Base-by-base conservation (phyloP, 2,113 vertebrate genomes). In the mouse (Mus musculus) region DNA sequence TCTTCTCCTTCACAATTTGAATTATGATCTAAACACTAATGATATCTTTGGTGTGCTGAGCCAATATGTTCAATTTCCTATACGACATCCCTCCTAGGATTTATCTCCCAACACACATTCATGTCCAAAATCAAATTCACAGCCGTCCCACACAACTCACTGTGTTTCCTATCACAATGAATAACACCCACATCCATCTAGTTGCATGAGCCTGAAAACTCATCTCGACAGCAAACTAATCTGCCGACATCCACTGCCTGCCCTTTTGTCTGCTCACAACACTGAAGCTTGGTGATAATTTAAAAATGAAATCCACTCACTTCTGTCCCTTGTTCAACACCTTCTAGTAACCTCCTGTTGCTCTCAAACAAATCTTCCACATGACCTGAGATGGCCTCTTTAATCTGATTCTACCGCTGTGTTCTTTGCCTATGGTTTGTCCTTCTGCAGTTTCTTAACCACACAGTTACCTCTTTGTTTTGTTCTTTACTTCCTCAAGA, bases 31-130 rank as follows among this genome's bases (percentile, higher is more conserved):
- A 91, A 86, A 87, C 75, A 76, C 82, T 95, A 95, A 81, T 88
- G 59, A 95, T 92, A 95, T 93, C 88, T 88, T 92, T 76, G 77
- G 49, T 67, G 56, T 36, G 56, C 59, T 56, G 56, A 69, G 71
- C 39, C 90, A 93, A 88, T 81, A 88, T 61, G 76, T 82, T 94
- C 75, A 85, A 93, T 95, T 94, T 93, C 80, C 95, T 97, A 26
- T 92, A 95, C 72, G 94, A 90, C 59, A 67, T 92, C 46, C 88
- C 84, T 95, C 63, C 78, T 24, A 77, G n/a, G 67, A 96, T 91
- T 98, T 96, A 97, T 93, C 96, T 93, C 49, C 93, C 96, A 97
- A 95, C 54, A 92, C 61, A 93, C 59, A 95, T 95, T 92, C 65
- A 85, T 56, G 75, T 96, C 75, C 88, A 88, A 96, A 96, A 98